Conservation (phyloP, 2,797 vertebrate species). For the Phalloptychus januarius region DNA sequence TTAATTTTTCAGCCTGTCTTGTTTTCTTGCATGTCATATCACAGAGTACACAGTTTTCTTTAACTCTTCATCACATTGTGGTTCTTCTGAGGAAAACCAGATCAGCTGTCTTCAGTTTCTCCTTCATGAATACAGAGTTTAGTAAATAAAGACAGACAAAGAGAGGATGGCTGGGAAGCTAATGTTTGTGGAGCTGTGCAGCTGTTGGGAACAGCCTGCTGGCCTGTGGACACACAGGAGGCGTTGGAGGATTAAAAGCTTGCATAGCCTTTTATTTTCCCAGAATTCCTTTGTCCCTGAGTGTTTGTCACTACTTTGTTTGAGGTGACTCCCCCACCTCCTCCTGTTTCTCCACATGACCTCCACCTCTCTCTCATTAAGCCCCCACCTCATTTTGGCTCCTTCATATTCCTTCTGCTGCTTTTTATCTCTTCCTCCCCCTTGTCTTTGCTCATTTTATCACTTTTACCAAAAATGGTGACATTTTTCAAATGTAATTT, state of each 20-base stretch:
- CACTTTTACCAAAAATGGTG: background rate
- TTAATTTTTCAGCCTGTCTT: background rate
- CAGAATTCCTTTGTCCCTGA: constrained; percentile 44
- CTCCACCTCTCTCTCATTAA: constrained; percentile 13
- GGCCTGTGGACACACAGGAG: constrained; percentile 59
- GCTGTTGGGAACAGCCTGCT: constrained; percentile 36
- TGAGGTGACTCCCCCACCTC: constrained; percentile 10
- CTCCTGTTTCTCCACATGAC: constrained; percentile 17
- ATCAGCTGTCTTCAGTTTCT: background rate
- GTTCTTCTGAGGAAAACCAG: background rate
- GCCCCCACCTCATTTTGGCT: background rate
- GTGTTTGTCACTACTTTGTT: constrained; percentile 25
- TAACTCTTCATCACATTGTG: background rate
- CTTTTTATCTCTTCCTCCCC: background rate
- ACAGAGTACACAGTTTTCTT: background rate
- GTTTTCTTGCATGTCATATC: background rate
- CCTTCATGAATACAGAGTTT: background rate
- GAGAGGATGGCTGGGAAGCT: background rate
- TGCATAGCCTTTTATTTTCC: constrained; percentile 37
- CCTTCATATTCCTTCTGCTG: background rate
- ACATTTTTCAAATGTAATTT: background rate
- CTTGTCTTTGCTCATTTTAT: background rate
- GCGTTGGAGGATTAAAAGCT: constrained; percentile 22
- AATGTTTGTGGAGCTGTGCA: constrained; percentile 20
- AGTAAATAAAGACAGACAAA: constrained; percentile 3